These are phyloP conservation scores for Clistopyga incitator DNA, from an alignment of 2,888 invertebrate species.

Conservation along the genomic window DNA sequence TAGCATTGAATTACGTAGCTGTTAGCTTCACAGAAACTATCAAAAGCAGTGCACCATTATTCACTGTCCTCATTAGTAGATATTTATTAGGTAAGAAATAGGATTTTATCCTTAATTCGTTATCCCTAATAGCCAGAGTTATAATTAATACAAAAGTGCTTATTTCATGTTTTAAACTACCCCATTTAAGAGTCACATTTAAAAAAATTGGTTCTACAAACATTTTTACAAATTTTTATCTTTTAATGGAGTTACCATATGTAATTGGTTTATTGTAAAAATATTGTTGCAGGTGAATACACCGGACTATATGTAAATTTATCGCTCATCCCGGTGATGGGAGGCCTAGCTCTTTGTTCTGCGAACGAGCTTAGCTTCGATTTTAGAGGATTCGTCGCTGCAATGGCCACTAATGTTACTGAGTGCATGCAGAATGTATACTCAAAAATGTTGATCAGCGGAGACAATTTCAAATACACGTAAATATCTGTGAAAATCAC, in stretches of 20 bases:
- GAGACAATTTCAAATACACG: slow-evolving; percentile 91
- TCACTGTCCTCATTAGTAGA: slow-evolving; percentile 91
- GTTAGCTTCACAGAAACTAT: slow-evolving; percentile 93
- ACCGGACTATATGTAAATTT: slow-evolving; percentile 89
- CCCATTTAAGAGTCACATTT: too few species aligned
- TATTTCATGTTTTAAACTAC: too few species aligned
- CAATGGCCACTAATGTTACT: slow-evolving; percentile 91
- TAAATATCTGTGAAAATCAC: slow-evolving; percentile 83
- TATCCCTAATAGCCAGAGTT: neutral
- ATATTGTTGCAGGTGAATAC: slow-evolving; percentile 86
- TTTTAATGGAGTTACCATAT: too few species aligned
- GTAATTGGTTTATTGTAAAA: too few species aligned
- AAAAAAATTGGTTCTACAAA: too few species aligned
- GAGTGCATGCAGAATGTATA: slow-evolving; percentile 93
- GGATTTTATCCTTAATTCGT: neutral
- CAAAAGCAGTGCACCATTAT: slow-evolving; percentile 92
- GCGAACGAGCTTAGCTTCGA: slow-evolving; percentile 92
- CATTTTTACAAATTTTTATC: too few species aligned
- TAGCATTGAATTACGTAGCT: slow-evolving; percentile 91
- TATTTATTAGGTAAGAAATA: slow-evolving; percentile 86
- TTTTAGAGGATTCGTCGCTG: slow-evolving; percentile 89
- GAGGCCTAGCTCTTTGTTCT: slow-evolving; percentile 90
- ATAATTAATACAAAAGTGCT: too few species aligned
- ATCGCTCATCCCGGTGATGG: slow-evolving; percentile 91
- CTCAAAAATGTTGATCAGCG: slow-evolving; percentile 91